A percentile compares a stretch with the other conserved stretches of the same genome.
Conservation (phyloP, 2,888 invertebrate genomes). For the Rhodophaea formosa region DNA sequence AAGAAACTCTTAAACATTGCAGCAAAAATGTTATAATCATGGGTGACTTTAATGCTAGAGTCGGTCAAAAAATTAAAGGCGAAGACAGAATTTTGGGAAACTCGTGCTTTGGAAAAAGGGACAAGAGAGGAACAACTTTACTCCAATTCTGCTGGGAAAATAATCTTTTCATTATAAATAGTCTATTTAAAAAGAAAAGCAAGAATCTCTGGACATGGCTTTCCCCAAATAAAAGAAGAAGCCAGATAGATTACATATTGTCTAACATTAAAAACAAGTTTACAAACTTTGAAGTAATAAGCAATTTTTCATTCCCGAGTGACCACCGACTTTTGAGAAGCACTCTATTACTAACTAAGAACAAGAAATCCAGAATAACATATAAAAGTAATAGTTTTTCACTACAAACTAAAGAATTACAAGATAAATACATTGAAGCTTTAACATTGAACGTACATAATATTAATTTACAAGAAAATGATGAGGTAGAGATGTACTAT, state of each 20-base stretch:
- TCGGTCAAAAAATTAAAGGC: constrained; percentile 4
- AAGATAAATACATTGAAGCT: background rate
- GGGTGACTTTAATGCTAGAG: background rate
- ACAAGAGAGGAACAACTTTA: constrained; percentile 24
- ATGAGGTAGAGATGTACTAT: background rate
- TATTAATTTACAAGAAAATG: background rate
- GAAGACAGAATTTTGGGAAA: constrained; percentile 24
- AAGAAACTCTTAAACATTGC: background rate
- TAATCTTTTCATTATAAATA: background rate
- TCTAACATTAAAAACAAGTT: background rate
- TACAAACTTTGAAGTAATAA: constrained; percentile 12
- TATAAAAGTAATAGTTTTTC: background rate
- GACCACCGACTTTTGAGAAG: constrained; percentile 15
- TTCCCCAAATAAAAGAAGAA: too few relatives aligned
- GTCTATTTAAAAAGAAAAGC: constrained; percentile 25
- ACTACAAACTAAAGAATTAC: background rate
- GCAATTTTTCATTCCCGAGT: background rate
- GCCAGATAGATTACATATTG: constrained; percentile 5
- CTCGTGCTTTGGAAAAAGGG: constrained; percentile 25
- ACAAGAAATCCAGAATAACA: constrained; percentile 1
- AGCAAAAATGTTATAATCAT: background rate
- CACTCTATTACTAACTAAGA: background rate
- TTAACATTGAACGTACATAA: background rate
- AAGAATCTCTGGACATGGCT: constrained; percentile 13
- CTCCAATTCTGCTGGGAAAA: constrained; percentile 11